Base-by-base conservation (phyloP, 2,888 invertebrate genomes). In the Melipona beecheii region DNA sequence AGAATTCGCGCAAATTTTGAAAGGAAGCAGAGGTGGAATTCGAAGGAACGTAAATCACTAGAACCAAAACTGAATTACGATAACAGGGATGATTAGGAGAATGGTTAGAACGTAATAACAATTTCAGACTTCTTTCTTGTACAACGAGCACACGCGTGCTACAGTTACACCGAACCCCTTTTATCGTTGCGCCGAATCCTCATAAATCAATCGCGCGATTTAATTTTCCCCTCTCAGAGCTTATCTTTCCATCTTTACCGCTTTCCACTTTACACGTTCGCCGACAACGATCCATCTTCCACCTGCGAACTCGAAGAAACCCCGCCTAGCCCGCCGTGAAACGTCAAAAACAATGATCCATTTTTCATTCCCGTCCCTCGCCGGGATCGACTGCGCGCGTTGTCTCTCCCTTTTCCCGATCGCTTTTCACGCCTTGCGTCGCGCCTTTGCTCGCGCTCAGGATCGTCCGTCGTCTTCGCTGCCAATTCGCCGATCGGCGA, bases 311-410 rank as follows among this genome's bases (percentile, higher is more conserved):
- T 43, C 43, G 43, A 43, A 43, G 43, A 43, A 43, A 43, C 9
- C n/a, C 6, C n/a, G n/a, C n/a, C 5, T n/a, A 56, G n/a, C 56
- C 56, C n/a, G 13, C n/a, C n/a, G 56, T 58, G 56, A n/a, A 58
- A 58, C 56, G 56, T 5, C 24, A n/a, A 58, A 58, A 58, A 58
- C 56, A 58, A 58, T 58, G 56, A 58, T 58, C 56, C 56, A 58
- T 58, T 58, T 24, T 58, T 58, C 56, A 58, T 58, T 24, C n/a
- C 9, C 43, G 56, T 58, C n/a, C 5, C 2, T 9, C n/a, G 13
- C n/a, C n/a, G 56, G n/a, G n/a, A 56, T 56, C n/a, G n/a, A 24
- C 56, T n/a, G 15, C n/a, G 5, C 56, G 5, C 15, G n/a, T n/a
- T 58, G 15, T 58, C 56, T 5, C 56, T 5, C 4, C 15, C n/a